These are phyloP conservation scores for Tarsius wallacei DNA, from an alignment of 2,797 vertebrate genomes.

Conservation along the genomic window DNA sequence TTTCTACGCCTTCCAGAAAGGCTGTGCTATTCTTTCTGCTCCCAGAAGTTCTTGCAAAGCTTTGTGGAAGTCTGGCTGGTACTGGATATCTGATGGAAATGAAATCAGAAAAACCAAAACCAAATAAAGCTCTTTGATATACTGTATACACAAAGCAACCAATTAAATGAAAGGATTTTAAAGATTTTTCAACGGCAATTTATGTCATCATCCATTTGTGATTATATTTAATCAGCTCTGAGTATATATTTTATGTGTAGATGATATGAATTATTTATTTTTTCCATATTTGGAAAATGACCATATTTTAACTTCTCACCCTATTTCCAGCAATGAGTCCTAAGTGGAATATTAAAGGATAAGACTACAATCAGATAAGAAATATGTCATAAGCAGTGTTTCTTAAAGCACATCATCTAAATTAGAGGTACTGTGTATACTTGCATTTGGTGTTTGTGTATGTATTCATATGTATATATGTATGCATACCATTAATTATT, in stretches of 20 bases:
- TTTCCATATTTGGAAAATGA: slow-evolving; percentile 1
- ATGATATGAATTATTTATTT: slow-evolving; percentile 4
- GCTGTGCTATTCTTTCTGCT: neutral
- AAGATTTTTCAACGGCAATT: neutral
- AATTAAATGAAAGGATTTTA: neutral
- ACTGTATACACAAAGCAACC: neutral
- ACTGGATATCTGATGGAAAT: neutral
- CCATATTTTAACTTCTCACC: neutral
- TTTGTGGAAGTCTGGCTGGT: neutral
- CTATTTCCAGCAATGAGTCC: neutral
- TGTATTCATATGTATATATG: neutral
- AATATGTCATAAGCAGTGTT: neutral
- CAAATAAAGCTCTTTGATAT: neutral
- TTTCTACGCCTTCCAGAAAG: neutral
- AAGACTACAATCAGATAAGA: neutral
- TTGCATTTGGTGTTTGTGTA: neutral
- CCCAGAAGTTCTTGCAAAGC: neutral
- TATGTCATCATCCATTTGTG: neutral
- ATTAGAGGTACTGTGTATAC: neutral
- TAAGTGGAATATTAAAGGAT: neutral
- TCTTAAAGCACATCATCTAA: neutral
- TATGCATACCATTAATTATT: neutral
- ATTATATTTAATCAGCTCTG: slow-evolving; percentile 12
- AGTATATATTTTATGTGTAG: slow-evolving; percentile 11
- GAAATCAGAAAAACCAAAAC: neutral